Evolutionary conservation across 2,797 vertebrate genomes (phyloP), one percentile per base, ranked within the genome.

Genomic region (Eutrigla gurnardus): DNA sequence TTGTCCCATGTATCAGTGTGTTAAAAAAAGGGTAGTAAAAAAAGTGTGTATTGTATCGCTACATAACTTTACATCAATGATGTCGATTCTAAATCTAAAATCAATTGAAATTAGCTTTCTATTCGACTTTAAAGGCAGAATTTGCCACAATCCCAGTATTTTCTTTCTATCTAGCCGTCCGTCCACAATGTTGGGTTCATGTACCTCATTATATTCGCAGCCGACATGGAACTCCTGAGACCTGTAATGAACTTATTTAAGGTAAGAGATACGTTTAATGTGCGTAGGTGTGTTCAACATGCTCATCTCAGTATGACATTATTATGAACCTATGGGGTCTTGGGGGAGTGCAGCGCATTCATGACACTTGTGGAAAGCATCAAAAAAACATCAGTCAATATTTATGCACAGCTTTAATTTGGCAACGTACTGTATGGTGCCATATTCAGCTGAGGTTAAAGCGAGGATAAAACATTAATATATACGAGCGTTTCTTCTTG

Each of bases 401-500:
- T 82, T 85, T 71, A 78, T 75, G 68, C 49, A 52, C 25, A 59
- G 68, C 65, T 68, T 65, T 62, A 47, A 12, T 78, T 47, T 73
- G 65, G 43, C 52, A 18, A 15, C 25, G 2, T 25, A 2, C 25
- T 43, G n/a, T 72, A 46, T 71, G 45, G 60, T 65, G 14, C 57
- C 32, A 52, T 73, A 17, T 77, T 64, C 50, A 71, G 71, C 73
- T 55, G 39, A 46, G 76, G 72, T 81, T 82, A 80, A 40, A 71
- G 61, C 57, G 45, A 0, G 50, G 47, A 78, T 73, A 74, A 80
- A 82, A 81, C 46, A 67, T 73, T 55, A 46, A 67, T 73, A 89
- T 80, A 79, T 72, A 65, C 58, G 81, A 77, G 73, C 79, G 25
- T 68, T 86, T 74, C 65, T 73, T 75, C 66, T 80, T 78, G 77